Evolutionary conservation across 2,888 invertebrate genomes (phyloP), one percentile per base, ranked within the genome.

Genomic region (Idaea straminata): DNA sequence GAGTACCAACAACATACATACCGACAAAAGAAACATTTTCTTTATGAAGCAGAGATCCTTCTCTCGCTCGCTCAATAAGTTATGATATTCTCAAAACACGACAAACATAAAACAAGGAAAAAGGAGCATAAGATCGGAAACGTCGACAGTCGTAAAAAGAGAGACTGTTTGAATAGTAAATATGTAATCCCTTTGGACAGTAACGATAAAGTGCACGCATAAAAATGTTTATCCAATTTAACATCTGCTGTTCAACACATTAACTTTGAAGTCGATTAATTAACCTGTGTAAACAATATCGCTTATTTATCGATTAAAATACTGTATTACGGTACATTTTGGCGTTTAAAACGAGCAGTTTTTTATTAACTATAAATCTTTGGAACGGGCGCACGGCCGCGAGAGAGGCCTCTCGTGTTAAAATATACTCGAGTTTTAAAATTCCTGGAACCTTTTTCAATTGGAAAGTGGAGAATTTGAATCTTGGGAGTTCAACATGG

Each of bases 311-410:
- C 77, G 77, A 80, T 78, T 74, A 77, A 79, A 79, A 75, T 67
- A 67, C 69, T 66, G 69, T 73, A 67, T 71, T 69, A 74, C 69
- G 68, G 67, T 68, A 73, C 71, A 73, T 72, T 72, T 71, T 75
- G 76, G 71, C 70, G 75, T 74, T 74, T 69, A 67, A 75, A 74
- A 76, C 78, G 77, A 74, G 81, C 77, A 47, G 69, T 74, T 74
- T 76, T 84, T 83, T 81, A 84, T 81, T 78, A 77, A 71, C 77
- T 73, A 83, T 83, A 83, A 82, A 84, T 83, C 75, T 76, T 69
- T 62, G 70, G 70, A 75, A 81, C 78, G 78, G 71, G 70, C 69
- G 68, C 74, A 72, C 67, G 76, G 67, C 67, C 66, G 79, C 69
- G 76, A 68, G 73, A 68, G 73, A 77, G 77, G 75, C 76, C 77